These are phyloP conservation scores for Aplocera efformata DNA, from an alignment of 2,888 invertebrate species.

Conservation along the genomic window DNA sequence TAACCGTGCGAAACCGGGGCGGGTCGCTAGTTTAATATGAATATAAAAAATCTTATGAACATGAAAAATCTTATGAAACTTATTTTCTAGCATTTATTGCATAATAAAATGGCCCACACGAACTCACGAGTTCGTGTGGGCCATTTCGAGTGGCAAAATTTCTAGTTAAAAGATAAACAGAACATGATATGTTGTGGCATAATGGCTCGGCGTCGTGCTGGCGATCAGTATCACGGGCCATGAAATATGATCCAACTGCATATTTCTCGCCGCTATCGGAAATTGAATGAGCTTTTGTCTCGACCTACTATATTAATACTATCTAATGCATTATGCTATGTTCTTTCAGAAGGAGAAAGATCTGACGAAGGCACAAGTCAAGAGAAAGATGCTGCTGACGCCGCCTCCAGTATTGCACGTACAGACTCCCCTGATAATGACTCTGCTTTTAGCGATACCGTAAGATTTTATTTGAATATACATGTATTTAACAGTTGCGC, in stretches of 20 bases:
- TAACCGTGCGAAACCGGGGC: too few relatives aligned
- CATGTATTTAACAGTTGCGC: too few relatives aligned
- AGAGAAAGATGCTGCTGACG: slow-evolving; percentile 60
- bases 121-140: slow-evolving; percentile 6
- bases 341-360: slow-evolving; percentile 38
- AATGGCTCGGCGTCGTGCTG: slow-evolving; percentile 19
- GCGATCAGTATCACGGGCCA: slow-evolving; percentile 19
- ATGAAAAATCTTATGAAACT: too few relatives aligned
- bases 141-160: slow-evolving; percentile 20
- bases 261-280: slow-evolving; percentile 2
- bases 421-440: slow-evolving; percentile 98
- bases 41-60: too few relatives aligned
- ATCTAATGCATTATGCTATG: background rate
- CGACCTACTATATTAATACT: too few relatives aligned
- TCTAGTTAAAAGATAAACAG: slow-evolving; percentile 22
- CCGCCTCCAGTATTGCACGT: slow-evolving; percentile 72
- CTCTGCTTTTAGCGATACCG: slow-evolving; percentile 98
- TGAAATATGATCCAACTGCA: slow-evolving; percentile 22
- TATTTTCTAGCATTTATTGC: too few relatives aligned
- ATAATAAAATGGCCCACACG: too few relatives aligned
- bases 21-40: too few relatives aligned
- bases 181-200: slow-evolving; percentile 18
- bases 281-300: slow-evolving; percentile 5
- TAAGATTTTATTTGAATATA: slow-evolving; percentile 80
- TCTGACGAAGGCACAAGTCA: slow-evolving; percentile 43